These are phyloP conservation scores for Gambusia yucatana DNA, from an alignment of 2,797 vertebrate genomes.

Conservation along the genomic window DNA sequence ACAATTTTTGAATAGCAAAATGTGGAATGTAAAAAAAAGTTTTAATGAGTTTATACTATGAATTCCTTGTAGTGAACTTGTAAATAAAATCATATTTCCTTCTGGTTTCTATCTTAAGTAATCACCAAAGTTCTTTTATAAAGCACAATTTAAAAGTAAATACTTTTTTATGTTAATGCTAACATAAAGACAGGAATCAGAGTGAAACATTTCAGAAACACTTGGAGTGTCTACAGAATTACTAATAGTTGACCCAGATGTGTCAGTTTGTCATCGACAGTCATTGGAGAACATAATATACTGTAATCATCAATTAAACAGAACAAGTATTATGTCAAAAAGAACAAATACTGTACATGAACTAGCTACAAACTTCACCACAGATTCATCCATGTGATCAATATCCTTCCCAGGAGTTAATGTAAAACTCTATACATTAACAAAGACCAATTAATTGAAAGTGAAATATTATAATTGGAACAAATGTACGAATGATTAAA, in stretches of 20 bases:
- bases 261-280: background rate
- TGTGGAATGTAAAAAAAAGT: background rate
- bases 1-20: background rate
- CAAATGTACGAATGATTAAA: background rate
- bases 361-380: background rate
- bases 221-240: background rate
- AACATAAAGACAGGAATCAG: background rate
- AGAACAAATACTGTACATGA: background rate
- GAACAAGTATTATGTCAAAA: background rate
- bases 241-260: background rate
- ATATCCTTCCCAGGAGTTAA: background rate
- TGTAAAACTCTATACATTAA: background rate
- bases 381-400: background rate
- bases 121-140: background rate
- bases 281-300: background rate
- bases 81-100: too few relatives aligned
- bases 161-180: background rate
- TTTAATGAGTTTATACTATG: background rate
- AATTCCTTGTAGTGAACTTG: too few relatives aligned
- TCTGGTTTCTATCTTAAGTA: too few relatives aligned
- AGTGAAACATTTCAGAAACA: background rate
- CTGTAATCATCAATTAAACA: background rate
- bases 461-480: background rate
- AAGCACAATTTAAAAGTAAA: background rate
- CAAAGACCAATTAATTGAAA: background rate